Percentiles rank a stretch among this genome's conserved stretches.
These are phyloP conservation scores for Decapterus maruadsi DNA, from an alignment of 2,797 vertebrate genomes.

Conservation along the genomic window DNA sequence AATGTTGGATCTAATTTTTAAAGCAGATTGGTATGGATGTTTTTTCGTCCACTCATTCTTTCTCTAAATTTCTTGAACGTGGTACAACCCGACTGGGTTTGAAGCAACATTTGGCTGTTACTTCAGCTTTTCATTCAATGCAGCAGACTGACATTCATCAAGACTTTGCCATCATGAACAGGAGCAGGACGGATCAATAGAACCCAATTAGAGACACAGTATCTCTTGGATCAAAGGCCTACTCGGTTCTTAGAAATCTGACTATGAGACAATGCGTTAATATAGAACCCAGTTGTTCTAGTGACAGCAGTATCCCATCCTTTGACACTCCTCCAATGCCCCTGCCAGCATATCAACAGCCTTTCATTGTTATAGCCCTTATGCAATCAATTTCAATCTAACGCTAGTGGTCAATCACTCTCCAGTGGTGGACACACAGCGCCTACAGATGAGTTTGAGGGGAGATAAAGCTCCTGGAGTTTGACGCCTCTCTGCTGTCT, in stretches of 20 bases:
- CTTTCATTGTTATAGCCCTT: slow-evolving; percentile 75
- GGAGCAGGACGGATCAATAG: slow-evolving; percentile 70
- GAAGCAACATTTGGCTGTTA: slow-evolving; percentile 40
- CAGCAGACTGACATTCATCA: slow-evolving; percentile 71
- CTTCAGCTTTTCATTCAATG: slow-evolving; percentile 55
- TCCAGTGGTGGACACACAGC: slow-evolving; percentile 56
- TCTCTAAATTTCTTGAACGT: slow-evolving; percentile 17
- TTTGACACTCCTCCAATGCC: slow-evolving; percentile 54
- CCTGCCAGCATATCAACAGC: slow-evolving; percentile 67
- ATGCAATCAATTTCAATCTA: slow-evolving; percentile 84
- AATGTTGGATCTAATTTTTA: slow-evolving; percentile 17
- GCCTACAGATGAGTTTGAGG: slow-evolving; percentile 67
- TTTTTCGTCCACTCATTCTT: slow-evolving; percentile 14
- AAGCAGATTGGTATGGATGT: slow-evolving; percentile 12
- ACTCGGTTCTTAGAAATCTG: slow-evolving; percentile 59
- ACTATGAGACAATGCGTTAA: slow-evolving; percentile 72
- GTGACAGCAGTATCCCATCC: slow-evolving; percentile 69
- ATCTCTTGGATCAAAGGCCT: slow-evolving; percentile 75
- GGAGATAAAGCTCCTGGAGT: slow-evolving; percentile 59
- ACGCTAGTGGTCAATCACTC: slow-evolving; percentile 76
- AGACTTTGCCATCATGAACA: slow-evolving; percentile 64
- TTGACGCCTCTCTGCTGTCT: slow-evolving; percentile 44
- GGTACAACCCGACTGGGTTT: slow-evolving; percentile 31
- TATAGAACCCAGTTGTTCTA: slow-evolving; percentile 70
- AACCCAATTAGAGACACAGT: slow-evolving; percentile 76